Base-by-base conservation (phyloP, 2,797 vertebrate species). In the Rhynchonycteris naso region DNA sequence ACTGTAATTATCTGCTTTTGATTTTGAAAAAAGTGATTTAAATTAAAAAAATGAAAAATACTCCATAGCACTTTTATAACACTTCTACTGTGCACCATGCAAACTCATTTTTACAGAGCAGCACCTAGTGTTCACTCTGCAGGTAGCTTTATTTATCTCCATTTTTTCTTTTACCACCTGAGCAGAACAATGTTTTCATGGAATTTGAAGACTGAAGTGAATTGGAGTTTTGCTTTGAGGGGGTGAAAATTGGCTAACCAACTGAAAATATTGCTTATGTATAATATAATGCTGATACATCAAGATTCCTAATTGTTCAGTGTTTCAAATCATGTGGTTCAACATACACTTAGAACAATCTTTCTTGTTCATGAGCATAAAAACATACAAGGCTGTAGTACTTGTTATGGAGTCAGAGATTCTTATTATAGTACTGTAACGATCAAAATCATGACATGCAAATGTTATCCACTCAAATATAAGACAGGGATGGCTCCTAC, bases 271-370 rank as follows among this genome's bases (percentile, higher is more conserved):
- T 69, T 78, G 35, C 2, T 38, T 81, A 38, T 74, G 19, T 56
- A 35, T 54, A 81, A 78, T 35, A 91, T 78, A 24, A n/a, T n/a
- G 7, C 7, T 93, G 33, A 43, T 90, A 93, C 88, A 79, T 91
- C 13, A 58, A 90, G 54, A 66, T 85, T 85, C 28, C 54, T 83
- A 88, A 75, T 61, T 58, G 52, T 59, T 68, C 59, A 47, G 16
- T 88, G 30, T 82, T 95, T 90, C 35, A 43, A 69, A 68, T 59
- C 8, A 68, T 71, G 22, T 78, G 28, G 43, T 68, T 1, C 13
- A 35, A 19, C 21, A 28, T 65, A 90, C 82, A 85, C 9, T 63
- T 59, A 76, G 38, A 76, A 0, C n/a, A 52, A 1, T 43, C 10
- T 92, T 88, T 19, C 47, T 85, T 88, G 22, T 90, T 81, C 18